Percentiles rank a stretch among this genome's conserved stretches.
Evolutionary conservation across 2,113 vertebrate species (phyloP).

Genomic region (Austrofundulus limnaeus): DNA sequence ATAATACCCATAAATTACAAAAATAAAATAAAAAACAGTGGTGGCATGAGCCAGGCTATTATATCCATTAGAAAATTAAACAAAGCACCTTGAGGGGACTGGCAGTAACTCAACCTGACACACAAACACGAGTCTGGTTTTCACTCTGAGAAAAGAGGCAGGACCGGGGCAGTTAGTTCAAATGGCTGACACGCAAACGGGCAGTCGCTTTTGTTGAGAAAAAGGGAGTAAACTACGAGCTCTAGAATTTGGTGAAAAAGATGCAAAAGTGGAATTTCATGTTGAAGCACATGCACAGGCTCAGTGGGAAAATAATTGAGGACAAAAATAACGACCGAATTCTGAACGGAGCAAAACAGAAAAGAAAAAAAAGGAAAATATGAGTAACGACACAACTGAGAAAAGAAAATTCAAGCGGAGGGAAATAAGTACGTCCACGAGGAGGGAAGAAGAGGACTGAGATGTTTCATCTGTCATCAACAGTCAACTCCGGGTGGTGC

Average conservation of each 20-base stretch:
- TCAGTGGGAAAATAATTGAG: slow-evolving; percentile 6
- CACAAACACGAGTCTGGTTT: slow-evolving; percentile 18
- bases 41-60: slow-evolving; percentile 13
- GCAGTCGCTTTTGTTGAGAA: slow-evolving; percentile 26
- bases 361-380: not conserved
- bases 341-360: slow-evolving; percentile 10
- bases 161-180: slow-evolving; percentile 48
- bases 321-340: slow-evolving; percentile 30
- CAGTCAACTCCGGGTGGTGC: slow-evolving; percentile 1
- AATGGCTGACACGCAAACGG: slow-evolving; percentile 38
- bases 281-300: not conserved
- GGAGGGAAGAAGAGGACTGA: not conserved
- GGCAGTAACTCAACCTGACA: slow-evolving; percentile 43
- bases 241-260: slow-evolving; percentile 21
- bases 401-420: not conserved
- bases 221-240: slow-evolving; percentile 5
- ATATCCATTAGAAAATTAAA: slow-evolving; percentile 53
- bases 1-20: too few relatives aligned
- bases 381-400: not conserved
- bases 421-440: not conserved
- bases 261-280: slow-evolving; percentile 6
- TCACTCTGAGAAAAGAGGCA: slow-evolving; percentile 28
- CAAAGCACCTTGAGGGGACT: slow-evolving; percentile 34
- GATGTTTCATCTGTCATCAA: slow-evolving; percentile 23
- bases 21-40: not conserved